Evolutionary conservation across 2,888 invertebrate genomes (phyloP), one percentile per base, ranked within the genome.

Genomic region (Seladonia tumulorum): DNA sequence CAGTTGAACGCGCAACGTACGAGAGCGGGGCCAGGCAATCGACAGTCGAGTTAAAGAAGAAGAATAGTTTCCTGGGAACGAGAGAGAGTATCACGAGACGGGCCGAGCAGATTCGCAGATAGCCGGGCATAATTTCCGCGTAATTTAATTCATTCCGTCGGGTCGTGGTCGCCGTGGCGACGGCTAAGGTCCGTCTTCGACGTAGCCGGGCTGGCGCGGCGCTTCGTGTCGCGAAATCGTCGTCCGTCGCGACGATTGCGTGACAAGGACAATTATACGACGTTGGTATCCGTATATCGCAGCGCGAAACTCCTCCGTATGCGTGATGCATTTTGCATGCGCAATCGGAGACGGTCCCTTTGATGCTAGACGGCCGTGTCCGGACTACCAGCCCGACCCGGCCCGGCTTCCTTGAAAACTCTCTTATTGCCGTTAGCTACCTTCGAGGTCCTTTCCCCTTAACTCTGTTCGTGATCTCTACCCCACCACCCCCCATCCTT

Each of bases 261-360:
- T 91, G 92, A 92, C 90, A 88, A 73, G 79, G 90, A 90, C 91
- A 91, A 91, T 92, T 91, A 91, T 90, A 83, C 83, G 76, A 78
- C 39, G 35, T 35, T 74, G 83, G 81, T 88, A 91, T 91, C 91
- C 89, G 90, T 91, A 90, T 91, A 90, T 91, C 90, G 57, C 88
- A 85, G 88, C 88, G 83, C 89, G 82, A 84, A 66, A 89, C 87
- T 82, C 76, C 87, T 81, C 60, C 63, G 75, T 87, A 82, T 82
- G 81, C 84, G 79, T 74, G 85, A 77, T 79, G 74, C 79, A 80
- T 85, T 86, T 85, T 78, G 86, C 85, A 85, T 86, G 85, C 39
- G 66, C 66, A 76, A 73, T 78, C 45, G 39, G 74, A 73, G 83
- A 71, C 57, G 35, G 60, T 70, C 49, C 75, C 70, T 68, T 63